Evolutionary conservation across 2,888 invertebrate species (phyloP).

Genomic region (Petrolisthes cinctipes): DNA sequence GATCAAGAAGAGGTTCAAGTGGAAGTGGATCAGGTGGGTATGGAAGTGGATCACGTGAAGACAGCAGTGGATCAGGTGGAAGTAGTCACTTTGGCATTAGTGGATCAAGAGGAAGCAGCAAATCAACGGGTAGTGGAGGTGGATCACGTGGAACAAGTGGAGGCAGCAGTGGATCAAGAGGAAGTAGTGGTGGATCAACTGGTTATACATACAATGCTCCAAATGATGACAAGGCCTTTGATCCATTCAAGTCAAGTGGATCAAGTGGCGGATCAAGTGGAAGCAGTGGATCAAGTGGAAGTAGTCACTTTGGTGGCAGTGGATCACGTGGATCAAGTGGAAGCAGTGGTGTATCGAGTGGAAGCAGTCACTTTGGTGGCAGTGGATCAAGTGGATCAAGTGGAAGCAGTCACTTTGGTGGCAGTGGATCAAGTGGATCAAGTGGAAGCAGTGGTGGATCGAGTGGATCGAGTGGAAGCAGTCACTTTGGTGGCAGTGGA

Average conservation of each 20-base stretch:
- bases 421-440: constrained; percentile 18
- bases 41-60: constrained; percentile 8
- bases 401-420: neutral
- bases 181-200: neutral
- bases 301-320: constrained; percentile 9
- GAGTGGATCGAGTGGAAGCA: too few relatives aligned
- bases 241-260: constrained; percentile 3
- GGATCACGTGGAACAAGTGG: constrained; percentile 19
- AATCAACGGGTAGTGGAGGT: neutral
- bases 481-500: constrained; percentile 32
- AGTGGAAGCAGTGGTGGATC: constrained; percentile 18
- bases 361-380: constrained; percentile 15
- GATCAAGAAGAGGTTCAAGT: neutral
- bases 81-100: constrained; percentile 21
- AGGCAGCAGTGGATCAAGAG: neutral
- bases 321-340: constrained; percentile 27
- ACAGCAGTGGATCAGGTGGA: constrained; percentile 19
- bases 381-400: constrained; percentile 15
- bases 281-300: constrained; percentile 3
- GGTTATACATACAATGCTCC: constrained; percentile 18
- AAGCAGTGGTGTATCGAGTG: constrained; percentile 29
- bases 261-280: constrained; percentile 16
- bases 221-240: neutral
- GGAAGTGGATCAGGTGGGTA: constrained; percentile 13
- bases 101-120: constrained; percentile 5